Percentiles rank a stretch among this genome's conserved stretches.
phyloP scores from a whole-genome alignment of 1,140 invertebrate species.

The Pemphigus obesinymphae region DNA sequence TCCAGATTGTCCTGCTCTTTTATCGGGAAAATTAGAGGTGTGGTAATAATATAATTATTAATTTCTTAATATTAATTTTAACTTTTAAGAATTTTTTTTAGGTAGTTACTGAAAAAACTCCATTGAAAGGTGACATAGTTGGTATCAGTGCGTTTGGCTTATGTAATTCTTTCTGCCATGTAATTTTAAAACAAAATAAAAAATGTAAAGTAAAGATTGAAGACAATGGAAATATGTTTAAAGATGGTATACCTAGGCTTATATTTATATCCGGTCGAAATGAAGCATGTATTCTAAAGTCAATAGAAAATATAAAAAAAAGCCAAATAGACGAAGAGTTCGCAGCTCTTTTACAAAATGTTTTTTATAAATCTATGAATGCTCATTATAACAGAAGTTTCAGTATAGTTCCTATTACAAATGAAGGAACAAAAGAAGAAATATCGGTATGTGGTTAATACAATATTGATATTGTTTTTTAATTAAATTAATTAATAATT shows the following conservation, averaged over 20 bases:
- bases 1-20: constrained; percentile 56
- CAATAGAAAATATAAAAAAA: constrained; percentile 44
- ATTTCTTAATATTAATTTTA: not conserved
- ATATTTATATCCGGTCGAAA: constrained; percentile 45
- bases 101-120: constrained; percentile 56
- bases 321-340: constrained; percentile 33
- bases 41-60: constrained; percentile 14
- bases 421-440: constrained; percentile 33
- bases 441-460: not conserved
- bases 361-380: constrained; percentile 10
- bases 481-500: not conserved
- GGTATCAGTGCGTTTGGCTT: constrained; percentile 62
- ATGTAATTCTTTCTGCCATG: constrained; percentile 60
- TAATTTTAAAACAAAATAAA: constrained; percentile 52
- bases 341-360: constrained; percentile 28
- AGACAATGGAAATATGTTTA: constrained; percentile 42
- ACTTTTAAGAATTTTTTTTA: constrained; percentile 38
- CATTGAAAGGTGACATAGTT: constrained; percentile 53
- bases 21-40: constrained; percentile 52
- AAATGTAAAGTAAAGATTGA: not conserved
- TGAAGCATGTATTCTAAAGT: constrained; percentile 43
- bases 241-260: constrained; percentile 45
- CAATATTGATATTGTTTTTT: not conserved
- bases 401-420: not conserved
- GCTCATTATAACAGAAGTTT: constrained; percentile 25